phyloP scores from a whole-genome alignment of 2,888 invertebrate species.

The Salpingus planirostris region DNA sequence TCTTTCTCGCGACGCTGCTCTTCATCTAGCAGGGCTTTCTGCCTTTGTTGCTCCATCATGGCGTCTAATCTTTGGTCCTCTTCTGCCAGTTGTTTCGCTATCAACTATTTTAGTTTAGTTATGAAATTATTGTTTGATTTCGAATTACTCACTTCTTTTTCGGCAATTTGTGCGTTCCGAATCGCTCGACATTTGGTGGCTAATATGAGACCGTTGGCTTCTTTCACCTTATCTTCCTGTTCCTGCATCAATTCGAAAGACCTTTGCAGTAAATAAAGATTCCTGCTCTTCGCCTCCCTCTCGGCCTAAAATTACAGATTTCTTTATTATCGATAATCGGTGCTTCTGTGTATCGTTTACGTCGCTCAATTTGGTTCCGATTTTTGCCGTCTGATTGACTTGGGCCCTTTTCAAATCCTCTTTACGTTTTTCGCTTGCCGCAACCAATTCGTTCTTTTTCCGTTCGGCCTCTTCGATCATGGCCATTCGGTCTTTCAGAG shows the following conservation, averaged over 20 bases:
- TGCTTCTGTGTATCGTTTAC: no score
- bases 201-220: conserved; percentile 68
- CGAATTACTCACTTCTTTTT: conserved; percentile 41
- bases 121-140: no score
- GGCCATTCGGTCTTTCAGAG: conserved; percentile 42
- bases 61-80: conserved; percentile 53
- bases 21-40: conserved; percentile 47
- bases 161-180: conserved; percentile 71
- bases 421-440: conserved; percentile 52
- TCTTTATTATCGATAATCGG: not conserved
- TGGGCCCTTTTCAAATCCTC: conserved; percentile 26
- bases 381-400: conserved; percentile 23
- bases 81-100: conserved; percentile 48
- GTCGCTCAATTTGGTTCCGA: conserved; percentile 14
- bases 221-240: conserved; percentile 58
- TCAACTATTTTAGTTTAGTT: conserved; percentile 32
- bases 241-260: conserved; percentile 47
- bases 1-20: conserved; percentile 43
- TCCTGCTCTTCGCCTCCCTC: conserved; percentile 43
- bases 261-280: conserved; percentile 44
- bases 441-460: conserved; percentile 43
- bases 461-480: conserved; percentile 40
- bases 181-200: conserved; percentile 80
- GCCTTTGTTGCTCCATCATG: conserved; percentile 63
- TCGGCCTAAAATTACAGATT: conserved; percentile 42